Percentiles rank a stretch among this genome's conserved stretches.
phyloP scores from a whole-genome alignment of 2,797 vertebrate genomes.

The Agapornis canus region DNA sequence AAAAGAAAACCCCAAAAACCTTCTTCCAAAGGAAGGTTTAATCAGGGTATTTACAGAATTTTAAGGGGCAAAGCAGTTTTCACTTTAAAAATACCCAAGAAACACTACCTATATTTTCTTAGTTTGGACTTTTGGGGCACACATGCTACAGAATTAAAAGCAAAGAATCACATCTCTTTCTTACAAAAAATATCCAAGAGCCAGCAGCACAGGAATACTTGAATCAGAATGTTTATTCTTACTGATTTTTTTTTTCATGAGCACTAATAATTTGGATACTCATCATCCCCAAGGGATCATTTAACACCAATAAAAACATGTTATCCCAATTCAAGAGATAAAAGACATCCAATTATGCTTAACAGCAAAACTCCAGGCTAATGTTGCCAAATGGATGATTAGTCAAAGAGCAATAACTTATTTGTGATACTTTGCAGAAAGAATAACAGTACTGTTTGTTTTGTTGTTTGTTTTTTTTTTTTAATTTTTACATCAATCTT shows the following conservation, averaged over 20 bases:
- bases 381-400: not conserved
- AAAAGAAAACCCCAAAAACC: not conserved
- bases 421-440: not conserved
- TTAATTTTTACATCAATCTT: not conserved
- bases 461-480: not conserved
- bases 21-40: conserved; percentile 26
- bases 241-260: not conserved
- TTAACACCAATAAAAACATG: not conserved
- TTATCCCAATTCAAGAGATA: not conserved
- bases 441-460: not conserved
- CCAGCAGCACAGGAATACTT: not conserved
- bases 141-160: conserved; percentile 8
- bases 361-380: conserved; percentile 17
- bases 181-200: not conserved
- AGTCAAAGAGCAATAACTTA: not conserved
- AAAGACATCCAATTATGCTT: not conserved
- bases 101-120: not conserved
- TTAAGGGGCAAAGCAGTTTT: conserved; percentile 28
- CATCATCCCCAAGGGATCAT: not conserved
- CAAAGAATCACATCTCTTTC: not conserved
- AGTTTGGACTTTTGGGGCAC: not conserved
- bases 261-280: not conserved
- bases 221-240: not conserved
- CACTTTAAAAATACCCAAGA: not conserved
- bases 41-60: conserved; percentile 22